These are phyloP conservation scores for Archips crataeganus DNA, from an alignment of 2,888 invertebrate genomes.

Conservation along the genomic window DNA sequence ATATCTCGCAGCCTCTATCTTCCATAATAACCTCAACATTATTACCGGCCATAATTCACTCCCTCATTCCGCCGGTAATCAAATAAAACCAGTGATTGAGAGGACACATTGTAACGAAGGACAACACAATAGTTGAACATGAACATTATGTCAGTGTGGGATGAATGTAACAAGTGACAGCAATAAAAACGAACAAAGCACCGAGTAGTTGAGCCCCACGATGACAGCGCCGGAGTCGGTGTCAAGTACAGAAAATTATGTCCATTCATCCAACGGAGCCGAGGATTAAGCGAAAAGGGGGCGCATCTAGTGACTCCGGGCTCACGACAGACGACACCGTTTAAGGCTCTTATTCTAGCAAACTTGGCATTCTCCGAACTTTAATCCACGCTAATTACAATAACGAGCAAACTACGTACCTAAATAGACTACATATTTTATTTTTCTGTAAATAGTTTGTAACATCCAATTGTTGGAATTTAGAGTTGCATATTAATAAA, in stretches of 20 bases:
- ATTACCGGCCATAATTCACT: conserved; percentile 29
- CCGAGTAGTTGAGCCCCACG: conserved; percentile 67
- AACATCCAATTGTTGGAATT: background rate
- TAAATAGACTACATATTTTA: conserved; percentile 5
- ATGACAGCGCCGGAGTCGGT: conserved; percentile 75
- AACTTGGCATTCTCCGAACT: conserved; percentile 37
- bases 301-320: conserved; percentile 70
- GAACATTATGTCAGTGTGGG: conserved; percentile 38
- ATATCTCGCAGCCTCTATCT: background rate
- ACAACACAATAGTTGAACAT: conserved; percentile 36
- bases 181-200: conserved; percentile 77
- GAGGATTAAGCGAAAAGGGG: conserved; percentile 80
- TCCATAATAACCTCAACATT: conserved; percentile 15
- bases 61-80: conserved; percentile 22
- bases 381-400: conserved; percentile 41
- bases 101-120: conserved; percentile 33
- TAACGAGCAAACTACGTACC: conserved; percentile 20
- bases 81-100: conserved; percentile 40
- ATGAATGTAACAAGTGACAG: conserved; percentile 61
- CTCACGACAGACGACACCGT: conserved; percentile 59
- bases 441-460: background rate
- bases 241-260: conserved; percentile 85
- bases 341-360: conserved; percentile 41
- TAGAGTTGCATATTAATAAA: background rate
- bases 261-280: conserved; percentile 78